Conservation (phyloP, 1,140 invertebrate species). For the Drosophila virilis region DNA sequence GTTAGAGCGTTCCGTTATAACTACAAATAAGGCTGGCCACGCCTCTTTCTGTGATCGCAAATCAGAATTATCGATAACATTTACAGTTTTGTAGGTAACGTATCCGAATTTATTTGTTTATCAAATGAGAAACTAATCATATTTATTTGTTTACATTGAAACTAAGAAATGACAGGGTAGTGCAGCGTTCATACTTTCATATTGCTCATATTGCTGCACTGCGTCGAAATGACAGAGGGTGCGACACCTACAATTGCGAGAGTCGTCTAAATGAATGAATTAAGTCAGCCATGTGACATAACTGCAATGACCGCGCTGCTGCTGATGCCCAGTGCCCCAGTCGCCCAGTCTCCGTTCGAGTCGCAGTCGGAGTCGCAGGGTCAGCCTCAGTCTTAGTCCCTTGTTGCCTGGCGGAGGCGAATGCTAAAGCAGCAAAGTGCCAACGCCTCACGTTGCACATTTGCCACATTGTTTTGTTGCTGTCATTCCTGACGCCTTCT, state of each 20-base stretch:
- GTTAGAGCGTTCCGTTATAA: too few species aligned
- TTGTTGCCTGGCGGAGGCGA: constrained; percentile 6
- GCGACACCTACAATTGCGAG: constrained; percentile 78
- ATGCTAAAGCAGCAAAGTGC: constrained; percentile 25
- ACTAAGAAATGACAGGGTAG: not conserved
- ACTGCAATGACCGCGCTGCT: constrained; percentile 66
- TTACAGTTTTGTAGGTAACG: too few species aligned
- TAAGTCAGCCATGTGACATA: constrained; percentile 81
- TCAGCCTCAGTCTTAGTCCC: constrained; percentile 3
- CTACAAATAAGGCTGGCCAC: not conserved
- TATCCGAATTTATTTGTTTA: too few species aligned
- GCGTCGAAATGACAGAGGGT: constrained; percentile 68
- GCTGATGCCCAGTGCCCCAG: too few species aligned
- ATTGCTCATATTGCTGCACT: constrained; percentile 45
- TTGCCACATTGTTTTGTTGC: constrained; percentile 76
- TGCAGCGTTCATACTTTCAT: not conserved
- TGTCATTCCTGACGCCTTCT: constrained; percentile 51
- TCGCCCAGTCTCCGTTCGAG: not conserved
- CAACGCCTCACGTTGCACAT: constrained; percentile 65
- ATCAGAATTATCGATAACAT: too few species aligned
- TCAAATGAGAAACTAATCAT: too few species aligned
- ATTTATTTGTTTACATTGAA: too few species aligned
- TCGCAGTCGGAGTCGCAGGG: not conserved
- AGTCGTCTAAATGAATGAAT: constrained; percentile 81
- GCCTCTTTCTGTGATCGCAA: too few species aligned